Conservation (phyloP, 37 sponge, comb jelly and placozoan genomes). For the Petrosia ficiformis region DNA sequence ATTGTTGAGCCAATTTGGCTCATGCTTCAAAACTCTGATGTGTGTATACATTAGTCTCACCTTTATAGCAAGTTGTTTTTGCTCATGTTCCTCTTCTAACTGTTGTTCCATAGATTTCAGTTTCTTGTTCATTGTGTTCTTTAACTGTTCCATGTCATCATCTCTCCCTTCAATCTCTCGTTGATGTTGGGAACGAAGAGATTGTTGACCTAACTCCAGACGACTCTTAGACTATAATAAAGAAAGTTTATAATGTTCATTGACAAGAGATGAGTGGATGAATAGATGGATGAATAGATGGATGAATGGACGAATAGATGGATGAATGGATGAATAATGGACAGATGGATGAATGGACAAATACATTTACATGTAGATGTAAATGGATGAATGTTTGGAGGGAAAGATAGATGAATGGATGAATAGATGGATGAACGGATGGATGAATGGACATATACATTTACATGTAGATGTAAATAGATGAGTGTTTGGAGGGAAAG, state of each 20-base stretch:
- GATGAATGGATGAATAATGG: too few species aligned
- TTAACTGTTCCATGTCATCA: slow-evolving; percentile 83
- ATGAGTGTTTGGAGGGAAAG: background rate
- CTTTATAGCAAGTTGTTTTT: slow-evolving; percentile 81
- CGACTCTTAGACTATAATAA: slow-evolving; percentile 59
- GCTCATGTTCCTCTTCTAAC: slow-evolving; percentile 89
- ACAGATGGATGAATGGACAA: too few species aligned
- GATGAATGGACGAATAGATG: too few species aligned
- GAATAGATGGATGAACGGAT: too few species aligned
- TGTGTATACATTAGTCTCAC: too few species aligned
- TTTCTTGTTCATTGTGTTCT: slow-evolving; percentile 68
- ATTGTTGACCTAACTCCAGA: slow-evolving; percentile 80
- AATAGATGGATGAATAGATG: too few species aligned
- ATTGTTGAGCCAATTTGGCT: too few species aligned
- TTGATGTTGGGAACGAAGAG: slow-evolving; percentile 49
- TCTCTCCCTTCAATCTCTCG: slow-evolving; percentile 89
- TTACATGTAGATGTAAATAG: background rate
- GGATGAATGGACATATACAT: too few species aligned
- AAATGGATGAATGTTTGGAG: background rate
- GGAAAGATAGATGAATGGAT: too few species aligned
- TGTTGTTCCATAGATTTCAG: slow-evolving; percentile 81
- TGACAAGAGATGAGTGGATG: background rate
- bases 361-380: background rate
- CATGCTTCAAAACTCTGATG: too few species aligned
- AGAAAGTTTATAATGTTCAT: background rate